phyloP scores from a whole-genome alignment of 1,140 invertebrate genomes.

The Caenorhabditis elegans region DNA sequence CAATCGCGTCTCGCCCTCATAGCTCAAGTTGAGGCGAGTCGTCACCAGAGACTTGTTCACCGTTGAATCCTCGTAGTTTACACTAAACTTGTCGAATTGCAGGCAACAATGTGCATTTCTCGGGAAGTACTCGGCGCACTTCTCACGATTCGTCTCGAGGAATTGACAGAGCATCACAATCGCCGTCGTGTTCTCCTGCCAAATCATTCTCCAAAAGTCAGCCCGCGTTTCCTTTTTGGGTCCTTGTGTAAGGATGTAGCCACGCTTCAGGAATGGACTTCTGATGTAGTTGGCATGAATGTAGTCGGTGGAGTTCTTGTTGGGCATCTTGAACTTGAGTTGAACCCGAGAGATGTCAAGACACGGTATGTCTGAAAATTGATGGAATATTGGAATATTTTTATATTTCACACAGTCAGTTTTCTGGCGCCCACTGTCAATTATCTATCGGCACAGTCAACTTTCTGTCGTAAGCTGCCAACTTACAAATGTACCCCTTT shows the following conservation, averaged over 20 bases:
- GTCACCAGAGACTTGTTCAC: background rate
- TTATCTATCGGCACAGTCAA: too few species aligned
- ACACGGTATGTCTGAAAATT: background rate
- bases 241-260: conserved; percentile 35
- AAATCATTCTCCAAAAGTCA: conserved; percentile 44
- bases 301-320: conserved; percentile 13
- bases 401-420: too few species aligned
- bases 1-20: background rate
- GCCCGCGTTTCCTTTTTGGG: background rate
- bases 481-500: too few species aligned
- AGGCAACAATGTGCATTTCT: background rate
- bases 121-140: conserved; percentile 35
- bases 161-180: conserved; percentile 41
- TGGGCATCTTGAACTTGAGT: background rate
- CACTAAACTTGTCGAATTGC: background rate
- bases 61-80: background rate
- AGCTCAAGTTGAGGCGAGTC: background rate
- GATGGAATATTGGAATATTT: too few species aligned
- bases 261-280: background rate
- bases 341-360: background rate
- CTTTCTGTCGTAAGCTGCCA: too few species aligned
- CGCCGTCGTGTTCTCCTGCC: conserved; percentile 33
- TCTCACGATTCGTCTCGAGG: conserved; percentile 29
- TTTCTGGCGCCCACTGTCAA: background rate
- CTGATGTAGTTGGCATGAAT: conserved; percentile 31